A percentile compares a stretch with the other conserved stretches of the same genome.
Conservation (phyloP, 2,113 vertebrate species). For the Gadus macrocephalus region DNA sequence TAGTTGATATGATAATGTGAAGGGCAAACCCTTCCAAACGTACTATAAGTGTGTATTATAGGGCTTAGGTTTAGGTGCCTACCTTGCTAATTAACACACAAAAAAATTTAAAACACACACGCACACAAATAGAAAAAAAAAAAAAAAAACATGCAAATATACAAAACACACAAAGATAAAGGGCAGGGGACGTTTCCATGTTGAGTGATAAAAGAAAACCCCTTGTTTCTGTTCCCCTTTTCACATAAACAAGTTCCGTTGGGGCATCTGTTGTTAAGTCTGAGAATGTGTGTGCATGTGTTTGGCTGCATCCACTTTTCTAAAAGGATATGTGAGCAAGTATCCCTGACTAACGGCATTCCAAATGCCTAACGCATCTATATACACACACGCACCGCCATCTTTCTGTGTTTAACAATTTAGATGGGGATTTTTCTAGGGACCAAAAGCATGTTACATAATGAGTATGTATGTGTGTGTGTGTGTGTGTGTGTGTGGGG, state of each 20-base stretch:
- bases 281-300: conserved; percentile 4
- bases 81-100: too few species aligned
- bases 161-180: conserved; percentile 14
- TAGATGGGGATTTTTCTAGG: too few species aligned
- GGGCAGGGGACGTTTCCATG: neutral
- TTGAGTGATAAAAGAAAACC: conserved; percentile 63
- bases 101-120: neutral
- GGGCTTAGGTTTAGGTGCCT: too few species aligned
- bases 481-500: neutral
- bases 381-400: neutral
- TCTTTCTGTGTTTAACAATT: conserved; percentile 1
- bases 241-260: conserved; percentile 64
- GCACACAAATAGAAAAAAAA: conserved; percentile 5
- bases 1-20: too few species aligned
- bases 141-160: neutral
- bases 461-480: conserved; percentile 14
- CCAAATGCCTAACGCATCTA: neutral
- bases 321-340: neutral
- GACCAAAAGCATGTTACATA: too few species aligned
- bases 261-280: conserved; percentile 16
- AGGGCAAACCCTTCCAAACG: too few species aligned
- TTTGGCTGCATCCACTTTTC: neutral
- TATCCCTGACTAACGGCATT: neutral
- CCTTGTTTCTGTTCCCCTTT: conserved; percentile 74
- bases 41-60: too few species aligned